Conservation (phyloP, 1,140 invertebrate genomes). For the Leptinotarsa texana region DNA sequence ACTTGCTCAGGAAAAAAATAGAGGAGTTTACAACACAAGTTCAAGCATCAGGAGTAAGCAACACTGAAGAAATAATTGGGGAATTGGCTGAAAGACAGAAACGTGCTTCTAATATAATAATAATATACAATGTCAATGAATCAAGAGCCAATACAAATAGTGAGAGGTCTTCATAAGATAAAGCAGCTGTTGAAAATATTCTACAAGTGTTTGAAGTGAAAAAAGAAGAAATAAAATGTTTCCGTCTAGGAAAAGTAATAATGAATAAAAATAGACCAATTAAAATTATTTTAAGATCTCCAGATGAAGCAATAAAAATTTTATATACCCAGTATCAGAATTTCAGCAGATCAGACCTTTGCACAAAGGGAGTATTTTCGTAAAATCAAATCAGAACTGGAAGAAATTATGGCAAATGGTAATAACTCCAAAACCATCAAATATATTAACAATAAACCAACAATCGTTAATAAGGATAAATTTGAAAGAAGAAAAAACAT, state of each 20-base stretch:
- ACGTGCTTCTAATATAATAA: background rate
- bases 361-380: background rate
- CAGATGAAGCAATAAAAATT: background rate
- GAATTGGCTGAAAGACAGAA: background rate
- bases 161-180: background rate
- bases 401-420: background rate
- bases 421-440: slow-evolving; percentile 9
- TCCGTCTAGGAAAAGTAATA: background rate
- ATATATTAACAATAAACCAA: slow-evolving; percentile 7
- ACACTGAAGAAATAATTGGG: background rate
- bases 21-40: no score
- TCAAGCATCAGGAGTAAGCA: no score
- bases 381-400: background rate
- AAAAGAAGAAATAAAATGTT: background rate
- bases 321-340: slow-evolving; percentile 1
- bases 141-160: background rate
- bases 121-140: background rate
- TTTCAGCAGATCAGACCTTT: background rate
- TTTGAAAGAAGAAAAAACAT: background rate
- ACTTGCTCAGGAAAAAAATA: no score
- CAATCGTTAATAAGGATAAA: background rate
- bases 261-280: slow-evolving; percentile 2
- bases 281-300: background rate
- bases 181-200: background rate
- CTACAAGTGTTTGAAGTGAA: background rate